These are phyloP conservation scores for Trigoniulus corallinus DNA, from an alignment of 1,140 invertebrate genomes.

Conservation along the genomic window DNA sequence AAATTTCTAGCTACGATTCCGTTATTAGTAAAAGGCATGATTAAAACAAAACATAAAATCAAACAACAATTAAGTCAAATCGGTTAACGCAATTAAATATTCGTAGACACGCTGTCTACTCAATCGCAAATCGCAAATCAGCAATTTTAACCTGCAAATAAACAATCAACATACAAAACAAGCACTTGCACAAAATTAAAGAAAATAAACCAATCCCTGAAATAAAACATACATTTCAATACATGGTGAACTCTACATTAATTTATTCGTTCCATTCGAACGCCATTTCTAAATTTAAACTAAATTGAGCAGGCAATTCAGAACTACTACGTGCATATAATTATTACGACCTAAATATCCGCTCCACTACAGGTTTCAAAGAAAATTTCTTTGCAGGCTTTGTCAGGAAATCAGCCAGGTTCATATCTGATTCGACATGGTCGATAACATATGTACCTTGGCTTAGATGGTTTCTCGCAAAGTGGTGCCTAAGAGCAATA, in stretches of 20 bases:
- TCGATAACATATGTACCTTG: not conserved
- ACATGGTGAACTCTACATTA: not conserved
- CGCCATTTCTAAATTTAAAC: not conserved
- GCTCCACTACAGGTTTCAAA: not conserved
- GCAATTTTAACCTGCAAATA: not conserved
- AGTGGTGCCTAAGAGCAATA: not conserved
- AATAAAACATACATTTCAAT: not conserved
- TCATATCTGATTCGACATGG: not conserved
- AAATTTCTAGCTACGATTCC: not conserved
- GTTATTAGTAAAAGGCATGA: not conserved
- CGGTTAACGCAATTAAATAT: not conserved
- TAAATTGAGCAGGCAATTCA: not conserved
- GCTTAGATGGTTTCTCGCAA: not conserved
- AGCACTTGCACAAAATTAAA: not conserved
- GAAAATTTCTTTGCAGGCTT: not conserved
- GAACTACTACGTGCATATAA: not conserved
- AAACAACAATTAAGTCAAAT: not conserved
- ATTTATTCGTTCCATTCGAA: not conserved
- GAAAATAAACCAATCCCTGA: not conserved
- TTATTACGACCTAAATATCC: not conserved
- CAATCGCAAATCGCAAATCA: not conserved
- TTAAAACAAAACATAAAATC: not conserved
- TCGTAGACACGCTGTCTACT: not conserved
- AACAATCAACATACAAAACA: not conserved
- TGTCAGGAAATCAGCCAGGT: not conserved